These are phyloP conservation scores for Ptilorrhoa leucosticta DNA, from an alignment of 2,113 vertebrate species.

Conservation along the genomic window DNA sequence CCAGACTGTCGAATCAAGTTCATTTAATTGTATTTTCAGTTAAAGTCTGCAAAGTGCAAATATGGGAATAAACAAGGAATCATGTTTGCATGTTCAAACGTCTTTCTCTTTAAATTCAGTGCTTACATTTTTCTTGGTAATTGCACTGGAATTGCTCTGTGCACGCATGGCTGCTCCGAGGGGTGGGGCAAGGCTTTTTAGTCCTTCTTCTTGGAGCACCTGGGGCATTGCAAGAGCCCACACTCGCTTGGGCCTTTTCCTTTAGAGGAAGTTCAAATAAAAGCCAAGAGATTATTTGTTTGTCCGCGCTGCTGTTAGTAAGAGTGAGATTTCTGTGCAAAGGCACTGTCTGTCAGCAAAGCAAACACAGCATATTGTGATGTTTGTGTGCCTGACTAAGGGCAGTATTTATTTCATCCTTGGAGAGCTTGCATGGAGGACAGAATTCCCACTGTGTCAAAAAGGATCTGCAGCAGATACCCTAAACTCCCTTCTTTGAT, in stretches of 20 bases:
- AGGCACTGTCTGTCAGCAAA: background rate
- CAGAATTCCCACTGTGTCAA: background rate
- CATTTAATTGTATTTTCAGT: conserved; percentile 28
- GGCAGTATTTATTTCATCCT: conserved; percentile 6
- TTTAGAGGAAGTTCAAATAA: background rate
- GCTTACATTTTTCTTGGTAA: background rate
- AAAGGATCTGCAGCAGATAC: conserved; percentile 5
- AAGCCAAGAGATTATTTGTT: background rate
- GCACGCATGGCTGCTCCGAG: background rate
- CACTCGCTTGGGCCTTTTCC: background rate
- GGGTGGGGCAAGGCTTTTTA: background rate
- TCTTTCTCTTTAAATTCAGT: background rate
- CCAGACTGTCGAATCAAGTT: background rate
- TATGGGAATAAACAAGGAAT: background rate
- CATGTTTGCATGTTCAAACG: background rate
- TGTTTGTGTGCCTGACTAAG: background rate
- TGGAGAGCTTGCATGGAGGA: background rate
- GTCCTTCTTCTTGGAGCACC: background rate
- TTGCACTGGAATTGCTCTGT: background rate
- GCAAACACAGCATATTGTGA: background rate
- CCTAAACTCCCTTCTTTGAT: conserved; percentile 43
- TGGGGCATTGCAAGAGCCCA: background rate
- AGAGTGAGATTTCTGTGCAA: background rate
- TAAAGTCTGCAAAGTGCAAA: background rate
- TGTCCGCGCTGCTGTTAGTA: background rate